Percentiles rank a stretch among this genome's conserved stretches.
Conservation (phyloP, 2,797 vertebrate genomes). For the Microctenopoma steveboyesi region DNA sequence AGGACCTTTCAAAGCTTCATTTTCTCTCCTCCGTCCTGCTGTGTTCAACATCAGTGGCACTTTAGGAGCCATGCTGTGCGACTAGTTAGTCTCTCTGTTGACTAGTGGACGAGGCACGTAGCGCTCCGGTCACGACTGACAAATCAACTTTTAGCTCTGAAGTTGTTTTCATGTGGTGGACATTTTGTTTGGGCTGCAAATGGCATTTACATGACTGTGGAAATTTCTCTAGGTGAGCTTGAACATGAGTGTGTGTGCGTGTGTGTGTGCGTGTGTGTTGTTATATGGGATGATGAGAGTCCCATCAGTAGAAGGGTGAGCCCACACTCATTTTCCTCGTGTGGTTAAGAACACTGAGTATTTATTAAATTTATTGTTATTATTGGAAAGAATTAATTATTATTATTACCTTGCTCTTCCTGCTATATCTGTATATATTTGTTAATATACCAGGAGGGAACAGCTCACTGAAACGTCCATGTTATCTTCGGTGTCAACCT, state of each 20-base stretch:
- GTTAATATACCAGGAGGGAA: slow-evolving; percentile 75
- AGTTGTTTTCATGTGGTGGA: slow-evolving; percentile 48
- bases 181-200: slow-evolving; percentile 52
- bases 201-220: slow-evolving; percentile 74
- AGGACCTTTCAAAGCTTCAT: slow-evolving; percentile 17
- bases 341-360: slow-evolving; percentile 83
- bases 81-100: slow-evolving; percentile 36
- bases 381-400: slow-evolving; percentile 75
- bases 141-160: slow-evolving; percentile 50
- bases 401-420: slow-evolving; percentile 68
- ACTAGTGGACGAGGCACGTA: slow-evolving; percentile 38
- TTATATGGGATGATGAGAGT: slow-evolving; percentile 74
- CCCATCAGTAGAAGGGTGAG: slow-evolving; percentile 73
- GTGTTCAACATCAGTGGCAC: slow-evolving; percentile 45
- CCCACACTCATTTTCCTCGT: slow-evolving; percentile 73
- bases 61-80: slow-evolving; percentile 53
- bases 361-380: slow-evolving; percentile 87
- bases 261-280: slow-evolving; percentile 47
- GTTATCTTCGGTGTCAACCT: slow-evolving; percentile 63
- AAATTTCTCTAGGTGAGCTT: slow-evolving; percentile 58
- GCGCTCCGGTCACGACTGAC: slow-evolving; percentile 39
- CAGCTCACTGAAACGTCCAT: slow-evolving; percentile 59
- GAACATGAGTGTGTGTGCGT: slow-evolving; percentile 47
- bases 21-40: slow-evolving; percentile 35
- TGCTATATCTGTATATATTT: slow-evolving; percentile 82